Conservation (phyloP, 2,888 invertebrate genomes). For the Crioceris asparagi region DNA sequence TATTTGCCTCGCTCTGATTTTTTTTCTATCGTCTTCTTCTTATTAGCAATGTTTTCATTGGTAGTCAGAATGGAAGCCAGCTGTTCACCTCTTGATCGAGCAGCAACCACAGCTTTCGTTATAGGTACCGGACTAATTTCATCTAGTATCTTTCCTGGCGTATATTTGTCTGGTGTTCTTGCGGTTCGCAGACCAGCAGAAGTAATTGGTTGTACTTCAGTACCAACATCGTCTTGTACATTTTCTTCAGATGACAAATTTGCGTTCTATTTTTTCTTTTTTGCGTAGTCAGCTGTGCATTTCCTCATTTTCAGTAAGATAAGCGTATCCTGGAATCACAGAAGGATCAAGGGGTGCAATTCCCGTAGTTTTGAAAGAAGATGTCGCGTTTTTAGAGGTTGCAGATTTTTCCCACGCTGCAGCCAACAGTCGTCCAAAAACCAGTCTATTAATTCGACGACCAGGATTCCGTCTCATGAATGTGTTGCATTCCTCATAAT, state of each 20-base stretch:
- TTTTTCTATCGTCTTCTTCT: background rate
- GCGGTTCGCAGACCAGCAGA: background rate
- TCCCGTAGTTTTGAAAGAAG: slow-evolving; percentile 5
- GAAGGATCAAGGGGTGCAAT: background rate
- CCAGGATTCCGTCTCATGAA: slow-evolving; percentile 8
- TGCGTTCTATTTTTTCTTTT: no score
- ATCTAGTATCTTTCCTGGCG: no score
- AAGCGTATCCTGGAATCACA: background rate
- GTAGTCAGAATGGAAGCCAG: background rate
- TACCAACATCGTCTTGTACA: background rate
- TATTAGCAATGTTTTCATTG: background rate
- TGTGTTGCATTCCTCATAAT: slow-evolving; percentile 9
- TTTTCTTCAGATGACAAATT: background rate
- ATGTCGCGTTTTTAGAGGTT: slow-evolving; percentile 4
- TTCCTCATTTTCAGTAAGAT: background rate
- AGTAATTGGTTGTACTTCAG: background rate
- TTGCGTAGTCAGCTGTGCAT: background rate
- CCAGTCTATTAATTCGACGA: slow-evolving; percentile 7
- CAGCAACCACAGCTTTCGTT: background rate
- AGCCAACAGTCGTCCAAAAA: slow-evolving; percentile 8
- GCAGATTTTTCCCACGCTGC: slow-evolving; percentile 6
- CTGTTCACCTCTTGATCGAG: background rate
- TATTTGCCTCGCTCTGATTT: background rate
- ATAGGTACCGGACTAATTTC: no score
- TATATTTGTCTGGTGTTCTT: background rate